Evolutionary conservation across 2,797 vertebrate species (phyloP), one percentile per base, ranked within the genome.

Genomic region (Gobionotothen gibberifrons): DNA sequence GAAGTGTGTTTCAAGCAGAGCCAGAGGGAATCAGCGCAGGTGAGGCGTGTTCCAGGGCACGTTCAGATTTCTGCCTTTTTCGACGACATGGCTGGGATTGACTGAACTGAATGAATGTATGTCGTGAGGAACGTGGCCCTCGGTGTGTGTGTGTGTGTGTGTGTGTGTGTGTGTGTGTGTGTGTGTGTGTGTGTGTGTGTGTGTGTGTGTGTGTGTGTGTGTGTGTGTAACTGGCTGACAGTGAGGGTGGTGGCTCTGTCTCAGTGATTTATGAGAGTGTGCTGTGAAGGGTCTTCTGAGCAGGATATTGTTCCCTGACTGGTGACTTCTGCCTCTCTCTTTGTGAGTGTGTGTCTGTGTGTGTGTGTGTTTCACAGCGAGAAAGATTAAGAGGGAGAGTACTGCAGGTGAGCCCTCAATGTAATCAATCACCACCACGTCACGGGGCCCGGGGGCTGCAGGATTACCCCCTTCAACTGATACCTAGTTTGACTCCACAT

Each of bases 271-370:
- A 95, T 95, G 94, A 95, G 94, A 85, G 87, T 81, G 91, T 91
- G 88, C 91, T 83, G 88, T 90, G 88, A 94, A 89, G 90, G 93
- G 93, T 93, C 93, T 92, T 93, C 93, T 92, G 90, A 93, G 92
- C 93, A 93, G 94, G 93, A 95, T 94, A 95, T 95, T 95, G 93
- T 95, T 95, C 93, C 86, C 90, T 93, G 93, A 93, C 92, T 92
- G 89, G 91, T 94, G 94, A 93, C 92, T 93, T 93, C 88, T 92
- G 90, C 87, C 91, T 92, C 87, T 90, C 71, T 85, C 59, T 89
- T 67, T 80, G 62, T 75, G 72, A 72, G 67, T 65, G 85, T 86
- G 74, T 87, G 78, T 78, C 78, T 66, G 77, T 79, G 83, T 74
- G 63, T 77, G 68, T 51, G 68, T 53, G 62, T 67, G 65, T 76